Evolutionary conservation across 2,797 vertebrate species (phyloP), one percentile per base, ranked within the genome.

Genomic region (Alosa sapidissima): DNA sequence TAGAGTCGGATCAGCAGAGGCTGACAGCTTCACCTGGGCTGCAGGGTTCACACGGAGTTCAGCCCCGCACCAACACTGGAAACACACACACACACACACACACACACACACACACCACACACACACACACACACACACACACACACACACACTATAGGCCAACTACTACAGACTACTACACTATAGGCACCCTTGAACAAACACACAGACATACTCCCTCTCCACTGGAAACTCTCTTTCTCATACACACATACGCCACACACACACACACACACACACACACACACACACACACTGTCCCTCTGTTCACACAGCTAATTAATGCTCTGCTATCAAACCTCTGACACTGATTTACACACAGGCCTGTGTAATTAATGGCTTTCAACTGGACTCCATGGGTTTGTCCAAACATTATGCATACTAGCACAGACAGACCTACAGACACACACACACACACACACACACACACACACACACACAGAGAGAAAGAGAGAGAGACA

Each of bases 11-110:
- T 58, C 55, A 58, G 55, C 55, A 58, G 55, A 58, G 55, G 55
- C 55, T 58, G 55, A 58, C 55, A 58, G 55, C 55, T 58, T 58
- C 55, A 58, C 55, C 55, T 58, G 55, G 55, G 55, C 55, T 58
- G 19, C 16, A 58, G 55, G 19, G 55, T 58, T 58, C 55, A 58
- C 19, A n/a, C 19, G 19, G 55, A 58, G 55, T 58, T 58, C 55
- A 58, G 19, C 19, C 55, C 55, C 19, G 4, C 55, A 58, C 3
- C 55, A 21, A 4, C 19, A 21, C 19, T 6, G 2, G 19, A 58
- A 14, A 55, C 52, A 55, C 52, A 55, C 52, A 55, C 52, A 55
- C 52, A 55, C 52, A 54, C 52, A 54, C 41, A 41, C 41, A 41
- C 41, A 41, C 41, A 41, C 41, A 41, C 41, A 41, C 41, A 41